Conservation (phyloP, 2,113 vertebrate species). For the Peromyscus leucopus region DNA sequence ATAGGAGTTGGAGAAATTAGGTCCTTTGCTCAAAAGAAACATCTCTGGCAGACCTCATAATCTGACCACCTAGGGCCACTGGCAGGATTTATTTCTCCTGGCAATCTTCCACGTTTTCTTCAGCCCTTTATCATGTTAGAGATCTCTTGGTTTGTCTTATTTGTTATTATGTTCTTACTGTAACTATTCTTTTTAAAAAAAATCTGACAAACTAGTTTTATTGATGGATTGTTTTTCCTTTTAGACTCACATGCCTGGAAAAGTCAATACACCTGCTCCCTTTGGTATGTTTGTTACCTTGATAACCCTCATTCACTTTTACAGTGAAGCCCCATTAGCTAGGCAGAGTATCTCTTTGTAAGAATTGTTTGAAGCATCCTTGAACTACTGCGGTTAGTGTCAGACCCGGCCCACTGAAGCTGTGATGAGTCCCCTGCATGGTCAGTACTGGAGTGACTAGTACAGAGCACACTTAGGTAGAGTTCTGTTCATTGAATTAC, state of each 20-base stretch:
- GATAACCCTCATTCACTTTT: conserved; percentile 40
- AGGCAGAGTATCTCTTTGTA: not conserved
- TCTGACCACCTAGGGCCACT: not conserved
- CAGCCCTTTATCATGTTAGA: not conserved
- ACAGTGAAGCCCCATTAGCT: not conserved
- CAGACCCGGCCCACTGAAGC: too few species aligned
- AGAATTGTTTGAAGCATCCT: not conserved
- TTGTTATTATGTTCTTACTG: not conserved
- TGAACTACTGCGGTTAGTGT: not conserved
- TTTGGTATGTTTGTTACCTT: conserved; percentile 9
- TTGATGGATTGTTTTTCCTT: not conserved
- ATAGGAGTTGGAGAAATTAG: not conserved
- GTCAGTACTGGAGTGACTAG: not conserved
- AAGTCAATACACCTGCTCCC: not conserved
- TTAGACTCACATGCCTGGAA: not conserved
- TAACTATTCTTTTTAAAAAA: not conserved
- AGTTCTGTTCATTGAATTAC: conserved; percentile 22
- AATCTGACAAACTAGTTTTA: not conserved
- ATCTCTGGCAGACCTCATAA: not conserved
- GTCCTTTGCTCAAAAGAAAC: not conserved
- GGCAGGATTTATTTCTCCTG: not conserved
- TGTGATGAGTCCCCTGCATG: not conserved
- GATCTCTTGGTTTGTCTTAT: not conserved
- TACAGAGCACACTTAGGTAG: not conserved
- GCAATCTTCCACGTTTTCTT: not conserved